Evolutionary conservation across 2,888 invertebrate genomes (phyloP), one percentile per base, ranked within the genome.

Genomic region (Choristoneura rosaceana): DNA sequence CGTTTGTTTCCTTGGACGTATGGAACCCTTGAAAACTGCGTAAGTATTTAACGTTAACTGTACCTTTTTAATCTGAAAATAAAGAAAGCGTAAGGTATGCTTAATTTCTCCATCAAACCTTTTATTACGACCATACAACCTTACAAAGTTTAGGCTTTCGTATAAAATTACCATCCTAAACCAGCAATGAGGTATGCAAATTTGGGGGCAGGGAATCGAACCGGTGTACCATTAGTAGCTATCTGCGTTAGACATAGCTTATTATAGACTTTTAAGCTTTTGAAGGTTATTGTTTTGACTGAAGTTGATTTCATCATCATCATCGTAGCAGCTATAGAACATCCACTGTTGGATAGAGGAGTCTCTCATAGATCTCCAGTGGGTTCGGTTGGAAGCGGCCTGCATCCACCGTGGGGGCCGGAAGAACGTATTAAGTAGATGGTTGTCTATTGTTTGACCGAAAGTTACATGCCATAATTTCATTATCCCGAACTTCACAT

Each of bases 141-240:
- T n/a, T n/a, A n/a, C 34, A 59, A 71, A 71, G 70, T 73, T 69
- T 43, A 59, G 64, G 59, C 68, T 64, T 73, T 64, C 59, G 33
- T 50, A 47, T 41, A 17, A 73, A 90, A 92, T 92, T 90, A 85
- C 83, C 75, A 83, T 78, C 78, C 78, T 80, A 77, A 92, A 87
- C 92, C 89, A 84, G 87, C 89, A 92, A 94, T 94, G 91, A 92
- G 83, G 81, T 89, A 94, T 94, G 93, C 91, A 87, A 94, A 94
- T 94, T 86, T 80, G n/a, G n/a, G 59, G 69, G 50, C 74, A 76
- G 79, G 81, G 85, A 84, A 79, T 83, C 85, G 82, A 88, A 85
- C 84, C 80, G 81, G 65, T 77, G 81, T 86, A 82, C 84, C 79
- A 89, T 91, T 90, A 91, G 86, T 82, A 82, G 84, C 80, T 78